A percentile compares a stretch with the other conserved stretches of the same genome.
Conservation (phyloP, 2,113 vertebrate genomes). For the Pao palembangensis region DNA sequence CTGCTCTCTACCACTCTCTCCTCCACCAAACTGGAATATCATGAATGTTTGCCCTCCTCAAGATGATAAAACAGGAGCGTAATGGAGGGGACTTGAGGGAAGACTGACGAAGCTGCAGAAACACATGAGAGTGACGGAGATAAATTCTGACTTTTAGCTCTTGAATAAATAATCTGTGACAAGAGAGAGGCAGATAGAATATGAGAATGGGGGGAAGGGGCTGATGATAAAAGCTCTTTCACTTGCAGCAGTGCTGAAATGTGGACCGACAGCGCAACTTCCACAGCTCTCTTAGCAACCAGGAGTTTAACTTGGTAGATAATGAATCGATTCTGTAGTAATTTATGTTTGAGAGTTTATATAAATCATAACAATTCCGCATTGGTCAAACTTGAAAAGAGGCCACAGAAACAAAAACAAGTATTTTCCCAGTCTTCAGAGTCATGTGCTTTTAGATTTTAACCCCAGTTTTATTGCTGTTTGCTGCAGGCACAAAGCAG, state of each 20-base stretch:
- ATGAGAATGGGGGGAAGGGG: constrained; percentile 4
- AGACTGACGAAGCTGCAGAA: constrained; percentile 25
- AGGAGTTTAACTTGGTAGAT: background rate
- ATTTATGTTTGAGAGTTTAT: too few species aligned
- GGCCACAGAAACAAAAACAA: too few species aligned
- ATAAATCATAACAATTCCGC: too few species aligned
- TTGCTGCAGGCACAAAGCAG: too few species aligned
- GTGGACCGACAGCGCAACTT: constrained; percentile 1
- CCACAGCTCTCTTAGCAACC: constrained; percentile 27
- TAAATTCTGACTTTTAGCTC: constrained; percentile 51
- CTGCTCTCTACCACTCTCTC: constrained; percentile 42
- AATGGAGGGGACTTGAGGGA: constrained; percentile 14
- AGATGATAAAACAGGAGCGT: constrained; percentile 22
- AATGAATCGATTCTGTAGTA: too few species aligned
- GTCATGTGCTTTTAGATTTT: too few species aligned
- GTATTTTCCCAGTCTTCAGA: too few species aligned
- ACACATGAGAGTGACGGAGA: constrained; percentile 24
- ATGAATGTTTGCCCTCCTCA: constrained; percentile 3
- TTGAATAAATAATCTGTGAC: constrained; percentile 35
- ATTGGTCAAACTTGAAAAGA: too few species aligned
- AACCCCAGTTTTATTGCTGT: too few species aligned
- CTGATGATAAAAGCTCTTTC: background rate
- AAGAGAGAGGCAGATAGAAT: constrained; percentile 13
- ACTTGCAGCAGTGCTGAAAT: constrained; percentile 20
- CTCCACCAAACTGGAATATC: constrained; percentile 46